Base-by-base conservation (phyloP, 1,140 invertebrate genomes). In the Hyles vespertilio region DNA sequence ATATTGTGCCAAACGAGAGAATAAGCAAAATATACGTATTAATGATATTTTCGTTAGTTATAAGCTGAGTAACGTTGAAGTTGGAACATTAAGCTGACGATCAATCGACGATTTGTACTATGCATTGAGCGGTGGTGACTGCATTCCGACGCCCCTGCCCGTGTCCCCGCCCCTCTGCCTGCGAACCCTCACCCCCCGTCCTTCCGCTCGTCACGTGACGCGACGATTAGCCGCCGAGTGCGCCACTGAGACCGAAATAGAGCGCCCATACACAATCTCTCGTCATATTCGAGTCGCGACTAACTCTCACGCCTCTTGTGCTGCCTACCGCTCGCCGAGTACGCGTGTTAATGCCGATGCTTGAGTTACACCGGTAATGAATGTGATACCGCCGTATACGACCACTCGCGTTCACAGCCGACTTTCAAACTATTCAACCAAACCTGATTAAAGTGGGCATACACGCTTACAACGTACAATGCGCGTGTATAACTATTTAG, bases 161-260 rank as follows among this genome's bases (percentile, higher is more conserved):
- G 63, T 70, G 69, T 70, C 67, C 72, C 73, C 76, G 47, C 61
- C 70, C 75, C 72, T 62, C 72, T 69, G 69, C 69, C 78, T 76
- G 70, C 77, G 71, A 74, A 74, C 68, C 81, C 75, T 75, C 81
- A 74, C 83, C 81, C 81, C 79, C 74, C 85, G 78, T 84, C 77
- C 84, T 87, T 85, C 85, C 79, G 78, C 69, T 74, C 75, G 81
- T 84, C 84, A 87, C 85, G 84, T 87, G 82, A 87, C 82, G 74
- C 76, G 81, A 71, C 82, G 84, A 88, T 88, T 85, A 87, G 82
- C 83, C 75, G 74, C 74, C 73, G 84, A 84, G 82, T 82, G 83
- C 84, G 80, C 80, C 77, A 84, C 85, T 73, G 82, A 75, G 81
- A 88, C 85, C 81, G 79, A 88, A 88, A 88, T 88, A 88, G 82